A percentile compares a stretch with the other conserved stretches of the same genome.
phyloP scores from a whole-genome alignment of 64 coral and sea anemone species.

The Porites lutea region DNA sequence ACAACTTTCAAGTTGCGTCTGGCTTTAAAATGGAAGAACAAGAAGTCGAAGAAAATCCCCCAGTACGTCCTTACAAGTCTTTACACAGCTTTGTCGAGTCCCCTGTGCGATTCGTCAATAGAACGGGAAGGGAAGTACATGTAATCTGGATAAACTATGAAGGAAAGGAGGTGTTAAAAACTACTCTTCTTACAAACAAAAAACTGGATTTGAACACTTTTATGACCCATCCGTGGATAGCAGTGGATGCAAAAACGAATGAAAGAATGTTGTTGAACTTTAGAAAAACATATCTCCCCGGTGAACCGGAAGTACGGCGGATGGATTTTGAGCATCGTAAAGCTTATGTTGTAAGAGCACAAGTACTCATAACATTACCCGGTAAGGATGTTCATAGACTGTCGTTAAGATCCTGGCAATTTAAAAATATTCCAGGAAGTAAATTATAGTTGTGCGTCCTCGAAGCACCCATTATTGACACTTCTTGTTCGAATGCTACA shows the following conservation, averaged over 20 bases:
- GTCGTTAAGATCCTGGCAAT: no score
- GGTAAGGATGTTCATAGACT: constrained; percentile 21
- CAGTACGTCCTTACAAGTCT: constrained; percentile 9
- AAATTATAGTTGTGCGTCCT: no score
- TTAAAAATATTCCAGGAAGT: no score
- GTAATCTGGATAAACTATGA: constrained; percentile 80
- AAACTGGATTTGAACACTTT: constrained; percentile 65
- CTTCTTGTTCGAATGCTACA: no score
- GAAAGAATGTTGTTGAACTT: constrained; percentile 89
- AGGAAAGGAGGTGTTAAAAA: constrained; percentile 40
- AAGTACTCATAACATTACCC: constrained; percentile 76
- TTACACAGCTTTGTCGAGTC: constrained; percentile 33
- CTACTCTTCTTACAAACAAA: constrained; percentile 9
- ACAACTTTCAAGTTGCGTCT: not conserved
- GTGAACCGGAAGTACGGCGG: constrained; percentile 64
- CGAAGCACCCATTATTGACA: no score
- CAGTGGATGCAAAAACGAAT: constrained; percentile 71
- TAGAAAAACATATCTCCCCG: constrained; percentile 64
- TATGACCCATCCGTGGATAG: constrained; percentile 92
- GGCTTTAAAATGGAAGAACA: not conserved
- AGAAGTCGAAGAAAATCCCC: constrained; percentile 17
- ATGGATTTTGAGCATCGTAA: constrained; percentile 7
- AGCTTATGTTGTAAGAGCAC: constrained; percentile 51
- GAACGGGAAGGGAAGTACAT: constrained; percentile 75
- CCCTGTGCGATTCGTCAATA: constrained; percentile 74